phyloP scores from a whole-genome alignment of 1,140 invertebrate genomes.

The Helicoverpa armigera region DNA sequence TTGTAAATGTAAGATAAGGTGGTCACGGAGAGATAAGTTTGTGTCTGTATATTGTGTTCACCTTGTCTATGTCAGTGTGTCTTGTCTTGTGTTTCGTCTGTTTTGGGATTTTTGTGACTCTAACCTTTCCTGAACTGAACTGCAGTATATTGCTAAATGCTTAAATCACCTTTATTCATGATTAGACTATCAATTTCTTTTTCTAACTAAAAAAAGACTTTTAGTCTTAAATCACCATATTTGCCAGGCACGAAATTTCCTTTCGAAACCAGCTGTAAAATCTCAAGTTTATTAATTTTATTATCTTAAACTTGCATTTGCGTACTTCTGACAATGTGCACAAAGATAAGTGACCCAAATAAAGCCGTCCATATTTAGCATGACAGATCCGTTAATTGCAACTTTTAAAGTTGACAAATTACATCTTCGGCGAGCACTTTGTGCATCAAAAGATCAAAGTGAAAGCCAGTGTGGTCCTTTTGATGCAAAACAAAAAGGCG shows the following conservation, averaged over 20 bases:
- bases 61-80: constrained; percentile 16
- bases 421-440: constrained; percentile 22
- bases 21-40: constrained; percentile 27
- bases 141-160: too few relatives aligned
- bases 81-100: neutral
- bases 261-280: constrained; percentile 10
- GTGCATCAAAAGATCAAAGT: constrained; percentile 48
- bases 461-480: constrained; percentile 31
- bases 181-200: too few relatives aligned
- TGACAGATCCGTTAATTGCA: constrained; percentile 38
- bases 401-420: constrained; percentile 42
- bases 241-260: neutral
- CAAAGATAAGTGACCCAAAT: constrained; percentile 25
- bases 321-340: constrained; percentile 5
- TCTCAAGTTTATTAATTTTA: neutral
- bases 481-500: constrained; percentile 49
- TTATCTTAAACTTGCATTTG: constrained; percentile 31
- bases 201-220: too few relatives aligned
- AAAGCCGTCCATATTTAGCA: constrained; percentile 35
- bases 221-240: too few relatives aligned
- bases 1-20: constrained; percentile 51
- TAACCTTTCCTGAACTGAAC: neutral
- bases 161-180: too few relatives aligned
- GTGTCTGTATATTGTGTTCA: constrained; percentile 16
- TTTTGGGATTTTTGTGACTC: neutral